These are phyloP conservation scores for Loriculus beryllinus DNA, from an alignment of 2,797 vertebrate genomes.

Conservation along the genomic window DNA sequence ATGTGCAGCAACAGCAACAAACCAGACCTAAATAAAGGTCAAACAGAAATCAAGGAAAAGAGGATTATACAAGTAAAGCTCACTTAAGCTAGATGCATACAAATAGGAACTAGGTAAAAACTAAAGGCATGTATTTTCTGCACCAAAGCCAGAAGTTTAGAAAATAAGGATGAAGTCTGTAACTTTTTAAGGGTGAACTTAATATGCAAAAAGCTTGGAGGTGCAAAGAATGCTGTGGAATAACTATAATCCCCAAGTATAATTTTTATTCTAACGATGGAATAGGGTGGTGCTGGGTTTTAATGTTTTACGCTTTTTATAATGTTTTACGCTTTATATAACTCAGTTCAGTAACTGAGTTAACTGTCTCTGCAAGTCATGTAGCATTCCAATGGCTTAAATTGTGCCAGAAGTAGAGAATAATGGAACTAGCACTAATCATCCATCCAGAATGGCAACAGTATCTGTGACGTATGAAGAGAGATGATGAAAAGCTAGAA, in stretches of 20 bases:
- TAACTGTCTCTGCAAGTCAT: not conserved
- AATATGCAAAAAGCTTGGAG: not conserved
- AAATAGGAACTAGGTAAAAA: not conserved
- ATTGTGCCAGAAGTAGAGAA: not conserved
- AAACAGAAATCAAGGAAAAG: not conserved
- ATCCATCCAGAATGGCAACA: constrained; percentile 4
- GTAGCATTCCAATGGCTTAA: not conserved
- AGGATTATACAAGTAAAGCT: not conserved
- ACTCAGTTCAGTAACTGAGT: not conserved
- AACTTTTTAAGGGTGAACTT: not conserved
- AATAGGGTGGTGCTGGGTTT: not conserved
- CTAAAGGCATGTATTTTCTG: not conserved
- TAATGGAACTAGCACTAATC: not conserved
- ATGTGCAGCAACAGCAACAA: not conserved
- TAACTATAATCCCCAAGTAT: not conserved
- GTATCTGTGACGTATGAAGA: constrained; percentile 28
- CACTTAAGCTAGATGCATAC: not conserved
- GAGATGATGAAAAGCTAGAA: constrained; percentile 34
- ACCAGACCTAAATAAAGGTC: not conserved
- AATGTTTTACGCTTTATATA: not conserved
- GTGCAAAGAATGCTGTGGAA: not conserved
- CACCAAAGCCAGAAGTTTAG: not conserved
- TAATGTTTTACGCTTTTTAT: not conserved
- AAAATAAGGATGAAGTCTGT: not conserved
- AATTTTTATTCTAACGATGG: not conserved